phyloP scores from a whole-genome alignment of 1,140 invertebrate species.

The Andrena cerasifolii region DNA sequence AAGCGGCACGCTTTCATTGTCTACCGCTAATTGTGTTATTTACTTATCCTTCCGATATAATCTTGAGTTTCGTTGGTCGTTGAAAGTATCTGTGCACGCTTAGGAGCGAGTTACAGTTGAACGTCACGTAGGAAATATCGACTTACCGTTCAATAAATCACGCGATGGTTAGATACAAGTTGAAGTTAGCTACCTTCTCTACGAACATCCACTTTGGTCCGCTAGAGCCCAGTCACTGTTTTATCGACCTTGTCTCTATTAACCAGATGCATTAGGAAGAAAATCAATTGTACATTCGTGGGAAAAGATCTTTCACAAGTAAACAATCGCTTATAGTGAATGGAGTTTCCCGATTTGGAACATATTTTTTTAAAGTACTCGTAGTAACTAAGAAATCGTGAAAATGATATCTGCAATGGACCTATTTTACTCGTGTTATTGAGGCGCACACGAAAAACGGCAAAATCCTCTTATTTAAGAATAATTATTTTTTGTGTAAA shows the following conservation, averaged over 20 bases:
- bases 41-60: not conserved
- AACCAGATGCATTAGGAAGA: not conserved
- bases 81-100: not conserved
- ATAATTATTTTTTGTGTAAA: no score
- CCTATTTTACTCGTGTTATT: no score
- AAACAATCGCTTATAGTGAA: no score
- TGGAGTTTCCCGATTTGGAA: no score
- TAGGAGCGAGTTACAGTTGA: not conserved
- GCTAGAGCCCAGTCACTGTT: not conserved
- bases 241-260: not conserved
- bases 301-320: no score
- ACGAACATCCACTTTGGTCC: not conserved
- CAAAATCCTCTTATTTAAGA: no score
- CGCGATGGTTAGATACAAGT: not conserved
- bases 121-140: not conserved
- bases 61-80: not conserved
- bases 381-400: no score
- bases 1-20: not conserved
- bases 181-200: no score
- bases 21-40: slow-evolving; percentile 19
- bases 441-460: no score
- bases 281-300: no score
- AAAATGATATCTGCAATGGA: no score
- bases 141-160: not conserved
- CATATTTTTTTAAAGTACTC: no score